phyloP scores from a whole-genome alignment of 1,140 invertebrate genomes.

The Ladona fulva region DNA sequence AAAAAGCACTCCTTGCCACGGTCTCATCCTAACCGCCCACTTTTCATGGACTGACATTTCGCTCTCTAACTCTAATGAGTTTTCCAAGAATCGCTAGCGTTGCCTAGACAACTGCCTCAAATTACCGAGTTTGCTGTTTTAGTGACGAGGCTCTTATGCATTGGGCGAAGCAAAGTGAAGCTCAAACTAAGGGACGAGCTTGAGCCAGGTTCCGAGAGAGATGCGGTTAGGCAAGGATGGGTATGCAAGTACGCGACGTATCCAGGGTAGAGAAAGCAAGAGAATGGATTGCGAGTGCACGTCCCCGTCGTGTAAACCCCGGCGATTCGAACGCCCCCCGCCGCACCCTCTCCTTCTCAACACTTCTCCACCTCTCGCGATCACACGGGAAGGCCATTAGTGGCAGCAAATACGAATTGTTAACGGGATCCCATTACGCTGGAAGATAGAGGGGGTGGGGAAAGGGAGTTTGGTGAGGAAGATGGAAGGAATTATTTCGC shows the following conservation, averaged over 20 bases:
- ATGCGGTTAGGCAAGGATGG: background rate
- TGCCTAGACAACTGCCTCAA: too few relatives aligned
- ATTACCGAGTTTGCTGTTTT: too few relatives aligned
- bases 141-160: too few relatives aligned
- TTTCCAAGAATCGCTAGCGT: too few relatives aligned
- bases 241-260: background rate
- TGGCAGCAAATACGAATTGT: background rate
- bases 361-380: background rate
- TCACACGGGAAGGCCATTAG: constrained; percentile 7
- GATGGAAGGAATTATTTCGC: background rate
- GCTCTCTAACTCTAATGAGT: too few relatives aligned
- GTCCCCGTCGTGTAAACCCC: background rate
- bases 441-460: background rate
- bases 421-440: background rate
- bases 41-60: too few relatives aligned
- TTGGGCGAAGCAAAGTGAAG: too few relatives aligned
- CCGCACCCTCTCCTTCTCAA: background rate
- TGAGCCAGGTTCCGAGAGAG: too few relatives aligned
- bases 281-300: background rate
- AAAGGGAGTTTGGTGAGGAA: background rate
- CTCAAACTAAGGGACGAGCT: too few relatives aligned
- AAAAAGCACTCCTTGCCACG: too few relatives aligned
- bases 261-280: background rate
- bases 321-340: background rate
- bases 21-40: too few relatives aligned